Evolutionary conservation across 2,888 invertebrate genomes (phyloP).

Genomic region (Galerucella nymphaeae): DNA sequence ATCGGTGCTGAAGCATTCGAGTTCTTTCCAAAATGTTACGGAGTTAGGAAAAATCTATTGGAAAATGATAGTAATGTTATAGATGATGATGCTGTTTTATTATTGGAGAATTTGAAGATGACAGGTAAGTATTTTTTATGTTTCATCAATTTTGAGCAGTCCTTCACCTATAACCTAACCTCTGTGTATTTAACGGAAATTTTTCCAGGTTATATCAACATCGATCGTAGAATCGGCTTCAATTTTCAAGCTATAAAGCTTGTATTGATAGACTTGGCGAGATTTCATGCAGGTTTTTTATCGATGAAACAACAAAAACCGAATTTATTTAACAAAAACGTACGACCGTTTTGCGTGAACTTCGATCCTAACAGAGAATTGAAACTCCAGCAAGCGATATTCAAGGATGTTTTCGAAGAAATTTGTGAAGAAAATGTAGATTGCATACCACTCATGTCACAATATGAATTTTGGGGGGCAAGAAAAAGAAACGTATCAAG

Average conservation of each 20-base stretch:
- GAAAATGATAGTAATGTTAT: conserved; percentile 49
- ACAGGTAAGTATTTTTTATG: conserved; percentile 16
- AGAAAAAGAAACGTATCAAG: neutral
- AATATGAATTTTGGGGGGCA: neutral
- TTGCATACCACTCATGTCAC: neutral
- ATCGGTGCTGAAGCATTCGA: conserved; percentile 61
- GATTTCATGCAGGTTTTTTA: conserved; percentile 67
- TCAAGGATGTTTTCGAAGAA: conserved; percentile 4
- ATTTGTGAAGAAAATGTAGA: neutral
- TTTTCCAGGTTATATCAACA: conserved; percentile 61
- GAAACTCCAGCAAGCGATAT: neutral
- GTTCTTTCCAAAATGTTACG: conserved; percentile 54
- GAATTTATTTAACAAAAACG: conserved; percentile 54
- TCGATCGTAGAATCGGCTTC: conserved; percentile 62
- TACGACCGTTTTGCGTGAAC: conserved; percentile 48
- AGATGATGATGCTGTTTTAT: conserved; percentile 61
- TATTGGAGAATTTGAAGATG: conserved; percentile 66
- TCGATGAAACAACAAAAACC: conserved; percentile 64
- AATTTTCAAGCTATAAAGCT: conserved; percentile 64
- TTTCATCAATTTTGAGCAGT: too few species aligned
- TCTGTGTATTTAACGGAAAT: too few species aligned
- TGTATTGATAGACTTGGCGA: conserved; percentile 64
- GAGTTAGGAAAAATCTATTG: conserved; percentile 50
- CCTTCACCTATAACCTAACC: too few species aligned
- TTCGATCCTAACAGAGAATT: neutral